phyloP scores from a whole-genome alignment of 2,797 vertebrate genomes.

The Micropoecilia bifurca region DNA sequence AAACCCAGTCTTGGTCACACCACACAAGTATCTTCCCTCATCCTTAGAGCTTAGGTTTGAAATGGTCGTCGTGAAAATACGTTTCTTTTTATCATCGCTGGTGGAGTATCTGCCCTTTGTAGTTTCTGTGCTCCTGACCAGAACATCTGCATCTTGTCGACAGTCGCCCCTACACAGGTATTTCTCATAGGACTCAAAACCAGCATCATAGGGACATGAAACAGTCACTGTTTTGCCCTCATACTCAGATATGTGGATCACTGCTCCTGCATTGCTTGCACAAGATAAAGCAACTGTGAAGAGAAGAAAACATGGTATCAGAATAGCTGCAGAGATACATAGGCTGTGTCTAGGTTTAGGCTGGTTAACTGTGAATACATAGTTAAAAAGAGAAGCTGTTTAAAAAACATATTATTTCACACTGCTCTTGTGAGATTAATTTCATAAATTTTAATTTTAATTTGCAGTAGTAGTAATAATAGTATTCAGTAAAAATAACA shows the following conservation, averaged over 20 bases:
- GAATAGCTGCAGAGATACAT: not conserved
- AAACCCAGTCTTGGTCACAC: not conserved
- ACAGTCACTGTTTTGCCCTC: slow-evolving; percentile 18
- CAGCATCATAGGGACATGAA: not conserved
- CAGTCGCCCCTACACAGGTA: slow-evolving; percentile 65
- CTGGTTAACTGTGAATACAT: not conserved
- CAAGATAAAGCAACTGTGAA: slow-evolving; percentile 27
- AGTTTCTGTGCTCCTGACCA: slow-evolving; percentile 20
- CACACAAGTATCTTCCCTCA: slow-evolving; percentile 35
- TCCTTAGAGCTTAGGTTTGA: slow-evolving; percentile 30
- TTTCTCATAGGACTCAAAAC: slow-evolving; percentile 51
- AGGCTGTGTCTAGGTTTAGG: not conserved
- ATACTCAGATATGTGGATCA: slow-evolving; percentile 40
- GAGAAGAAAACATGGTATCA: not conserved
- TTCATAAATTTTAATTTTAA: not conserved
- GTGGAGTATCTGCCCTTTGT: slow-evolving; percentile 7
- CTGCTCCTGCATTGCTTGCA: not conserved
- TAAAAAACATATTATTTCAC: not conserved
- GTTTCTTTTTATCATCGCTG: not conserved
- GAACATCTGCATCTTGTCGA: not conserved
- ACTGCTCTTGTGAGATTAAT: not conserved
- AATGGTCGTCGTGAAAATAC: slow-evolving; percentile 44
- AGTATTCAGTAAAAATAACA: not conserved
- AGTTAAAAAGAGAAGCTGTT: not conserved
- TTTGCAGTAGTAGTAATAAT: too few species aligned